A percentile compares a stretch with the other conserved stretches of the same genome.
phyloP scores from a whole-genome alignment of 2,797 vertebrate species.

The Spinus pinus region DNA sequence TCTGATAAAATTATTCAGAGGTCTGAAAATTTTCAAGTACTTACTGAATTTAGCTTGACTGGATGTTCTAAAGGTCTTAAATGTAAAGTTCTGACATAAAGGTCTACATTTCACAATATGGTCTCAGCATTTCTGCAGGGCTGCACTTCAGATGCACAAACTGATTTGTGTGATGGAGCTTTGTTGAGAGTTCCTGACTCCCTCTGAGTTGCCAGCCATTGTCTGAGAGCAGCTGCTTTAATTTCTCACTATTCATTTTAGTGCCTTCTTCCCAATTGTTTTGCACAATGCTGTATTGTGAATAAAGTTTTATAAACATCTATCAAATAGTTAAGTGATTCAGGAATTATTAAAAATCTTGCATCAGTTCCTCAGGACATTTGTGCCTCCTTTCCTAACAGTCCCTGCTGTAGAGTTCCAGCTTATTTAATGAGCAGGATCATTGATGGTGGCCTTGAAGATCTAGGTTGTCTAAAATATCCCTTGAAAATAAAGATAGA shows the following conservation, averaged over 20 bases:
- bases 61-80: neutral
- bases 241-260: slow-evolving; percentile 1
- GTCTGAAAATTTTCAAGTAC: neutral
- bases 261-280: neutral
- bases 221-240: slow-evolving; percentile 34
- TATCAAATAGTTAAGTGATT: neutral
- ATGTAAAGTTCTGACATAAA: neutral
- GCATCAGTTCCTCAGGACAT: neutral
- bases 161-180: neutral
- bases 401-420: neutral
- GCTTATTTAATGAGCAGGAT: neutral
- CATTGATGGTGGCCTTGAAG: neutral
- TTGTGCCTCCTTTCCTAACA: neutral
- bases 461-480: neutral
- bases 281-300: neutral
- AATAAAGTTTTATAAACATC: neutral
- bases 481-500: neutral
- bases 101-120: neutral
- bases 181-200: neutral
- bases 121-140: neutral
- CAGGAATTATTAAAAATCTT: neutral
- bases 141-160: neutral
- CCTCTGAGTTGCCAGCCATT: neutral
- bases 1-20: neutral
- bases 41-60: neutral